Evolutionary conservation across 2,888 invertebrate genomes (phyloP).

Genomic region (Sycophila texana): DNA sequence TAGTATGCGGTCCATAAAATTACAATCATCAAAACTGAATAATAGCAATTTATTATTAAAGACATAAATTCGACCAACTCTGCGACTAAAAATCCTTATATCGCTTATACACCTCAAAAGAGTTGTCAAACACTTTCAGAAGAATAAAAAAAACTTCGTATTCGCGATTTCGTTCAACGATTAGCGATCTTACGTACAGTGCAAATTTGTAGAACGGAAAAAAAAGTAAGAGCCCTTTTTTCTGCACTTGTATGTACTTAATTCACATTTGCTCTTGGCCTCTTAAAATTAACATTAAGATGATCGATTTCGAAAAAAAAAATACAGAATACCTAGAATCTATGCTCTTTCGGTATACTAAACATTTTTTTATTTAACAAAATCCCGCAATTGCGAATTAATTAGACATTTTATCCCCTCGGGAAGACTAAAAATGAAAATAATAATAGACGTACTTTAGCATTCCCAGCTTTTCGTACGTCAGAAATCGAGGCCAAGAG

Average conservation of each 20-base stretch:
- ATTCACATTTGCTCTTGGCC: background rate
- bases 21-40: constrained; percentile 54
- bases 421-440: constrained; percentile 11
- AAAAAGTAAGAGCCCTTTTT: constrained; percentile 22
- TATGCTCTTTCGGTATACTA: constrained; percentile 32
- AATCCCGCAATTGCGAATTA: constrained; percentile 15
- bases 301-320: constrained; percentile 26
- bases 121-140: constrained; percentile 9
- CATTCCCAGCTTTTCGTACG: constrained; percentile 43
- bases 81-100: constrained; percentile 44
- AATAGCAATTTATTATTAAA: constrained; percentile 48
- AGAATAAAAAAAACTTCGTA: constrained; percentile 27
- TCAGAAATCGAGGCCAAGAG: constrained; percentile 18
- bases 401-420: constrained; percentile 3
- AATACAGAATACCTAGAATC: constrained; percentile 3
- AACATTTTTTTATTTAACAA: constrained; percentile 14
- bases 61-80: constrained; percentile 49
- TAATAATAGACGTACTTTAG: constrained; percentile 15
- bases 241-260: background rate
- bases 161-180: constrained; percentile 50
- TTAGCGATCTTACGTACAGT: constrained; percentile 24
- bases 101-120: constrained; percentile 3
- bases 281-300: constrained; percentile 24
- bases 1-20: constrained; percentile 49
- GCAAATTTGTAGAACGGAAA: constrained; percentile 20